phyloP scores from a whole-genome alignment of 2,797 vertebrate genomes.

The Zalophus californianus region DNA sequence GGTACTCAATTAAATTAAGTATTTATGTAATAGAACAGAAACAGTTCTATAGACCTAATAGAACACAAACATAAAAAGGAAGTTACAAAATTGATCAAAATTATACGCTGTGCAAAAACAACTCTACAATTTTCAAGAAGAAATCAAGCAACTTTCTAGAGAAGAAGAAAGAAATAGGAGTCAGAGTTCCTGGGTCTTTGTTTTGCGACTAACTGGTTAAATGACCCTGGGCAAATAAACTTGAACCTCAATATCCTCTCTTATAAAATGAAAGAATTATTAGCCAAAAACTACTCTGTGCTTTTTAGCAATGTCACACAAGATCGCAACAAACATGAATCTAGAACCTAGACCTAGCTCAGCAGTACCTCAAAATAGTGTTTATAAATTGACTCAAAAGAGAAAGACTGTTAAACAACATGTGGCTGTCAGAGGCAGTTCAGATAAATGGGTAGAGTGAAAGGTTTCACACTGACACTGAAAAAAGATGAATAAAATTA shows the following conservation, averaged over 20 bases:
- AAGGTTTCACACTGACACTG: background rate
- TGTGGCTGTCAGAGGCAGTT: background rate
- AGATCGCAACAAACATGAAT: background rate
- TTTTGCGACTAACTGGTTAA: slow-evolving; percentile 38
- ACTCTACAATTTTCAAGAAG: slow-evolving; percentile 3
- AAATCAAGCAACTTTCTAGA: slow-evolving; percentile 58
- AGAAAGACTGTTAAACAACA: slow-evolving; percentile 23
- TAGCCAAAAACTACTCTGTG: slow-evolving; percentile 33
- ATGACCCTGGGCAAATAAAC: background rate
- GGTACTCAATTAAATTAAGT: slow-evolving; percentile 18
- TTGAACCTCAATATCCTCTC: slow-evolving; percentile 11
- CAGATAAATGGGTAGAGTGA: background rate
- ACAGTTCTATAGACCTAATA: background rate
- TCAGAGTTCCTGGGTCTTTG: background rate
- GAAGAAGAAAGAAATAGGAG: background rate
- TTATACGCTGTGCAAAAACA: background rate
- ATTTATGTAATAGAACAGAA: slow-evolving; percentile 26
- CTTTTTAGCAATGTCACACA: slow-evolving; percentile 20
- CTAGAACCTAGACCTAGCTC: slow-evolving; percentile 19
- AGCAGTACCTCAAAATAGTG: background rate
- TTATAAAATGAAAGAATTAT: slow-evolving; percentile 20
- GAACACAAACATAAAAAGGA: slow-evolving; percentile 9
- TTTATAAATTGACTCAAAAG: background rate
- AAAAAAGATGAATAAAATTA: slow-evolving; percentile 50
- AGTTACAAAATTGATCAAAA: slow-evolving; percentile 30